Evolutionary conservation across 2,888 invertebrate species (phyloP), one percentile per base, ranked within the genome.

Genomic region (Priocnemis perturbator): DNA sequence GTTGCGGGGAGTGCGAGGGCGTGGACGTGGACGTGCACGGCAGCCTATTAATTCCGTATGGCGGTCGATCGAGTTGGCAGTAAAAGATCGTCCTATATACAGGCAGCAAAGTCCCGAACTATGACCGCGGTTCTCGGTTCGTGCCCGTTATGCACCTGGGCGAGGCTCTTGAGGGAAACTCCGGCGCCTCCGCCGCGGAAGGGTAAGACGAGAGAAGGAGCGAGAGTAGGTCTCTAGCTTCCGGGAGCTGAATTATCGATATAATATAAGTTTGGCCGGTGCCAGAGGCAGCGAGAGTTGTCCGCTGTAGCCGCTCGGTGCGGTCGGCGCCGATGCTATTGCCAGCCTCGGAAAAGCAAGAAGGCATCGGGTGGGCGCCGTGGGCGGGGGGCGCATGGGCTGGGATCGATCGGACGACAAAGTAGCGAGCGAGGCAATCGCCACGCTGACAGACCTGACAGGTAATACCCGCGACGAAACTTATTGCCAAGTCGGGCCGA

Each of bases 401-500:
- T 37, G 37, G 37, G 71, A 82, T 83, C 80, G 81, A 82, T 81
- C 69, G 64, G 56, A 68, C 70, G 77, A 76, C 76, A 77, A 78
- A 76, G 80, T 76, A 81, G 73, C 75, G 77, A 67, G 70, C 68
- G 62, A 74, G 73, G 72, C 80, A 81, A 81, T 79, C 81, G 74
- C 67, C 67, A 50, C 64, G 74, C 71, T 76, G 83, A 79, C 81
- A 77, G 77, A 78, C 79, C 75, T 81, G 85, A 85, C 81, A 82
- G 81, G 82, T 82, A 81, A 84, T 84, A 85, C 81, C 73, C 58
- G 74, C 58, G 74, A 69, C 69, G 71, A 81, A 83, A 83, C 80
- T 83, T 84, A 84, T 85, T 76, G 77, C 67, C 76, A 71, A 80
- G 74, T 77, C 76, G 66, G 64, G 57, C 68, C 73, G 78, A 81